These are phyloP conservation scores for Myioborus melanocephalus DNA, from an alignment of 2,797 vertebrate species.

Conservation along the genomic window DNA sequence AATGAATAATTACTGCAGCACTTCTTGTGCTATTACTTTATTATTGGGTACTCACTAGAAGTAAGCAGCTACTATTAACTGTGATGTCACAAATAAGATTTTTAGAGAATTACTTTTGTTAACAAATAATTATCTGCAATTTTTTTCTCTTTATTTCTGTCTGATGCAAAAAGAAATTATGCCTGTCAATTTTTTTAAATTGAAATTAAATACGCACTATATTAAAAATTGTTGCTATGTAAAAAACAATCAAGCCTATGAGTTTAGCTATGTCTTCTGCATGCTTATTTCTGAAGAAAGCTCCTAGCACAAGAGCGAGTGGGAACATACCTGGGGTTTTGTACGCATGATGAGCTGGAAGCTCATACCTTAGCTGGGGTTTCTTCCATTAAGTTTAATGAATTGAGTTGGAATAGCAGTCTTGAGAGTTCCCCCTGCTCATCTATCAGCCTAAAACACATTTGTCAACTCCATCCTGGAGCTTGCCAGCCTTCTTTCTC, in stretches of 20 bases:
- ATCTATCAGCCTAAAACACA: not conserved
- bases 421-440: not conserved
- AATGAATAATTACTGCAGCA: not conserved
- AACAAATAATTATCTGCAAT: not conserved
- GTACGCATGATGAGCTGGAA: not conserved
- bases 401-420: not conserved
- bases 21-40: not conserved
- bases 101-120: not conserved
- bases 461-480: not conserved
- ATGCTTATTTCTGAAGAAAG: not conserved
- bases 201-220: not conserved
- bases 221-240: not conserved
- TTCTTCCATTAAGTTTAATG: not conserved
- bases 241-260: not conserved
- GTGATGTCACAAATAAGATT: not conserved
- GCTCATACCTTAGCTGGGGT: not conserved
- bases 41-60: not conserved
- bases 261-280: not conserved
- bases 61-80: not conserved
- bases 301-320: not conserved
- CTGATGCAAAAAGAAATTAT: not conserved
- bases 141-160: not conserved
- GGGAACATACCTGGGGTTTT: not conserved
- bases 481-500: not conserved
- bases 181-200: accelerated